Evolutionary conservation across 2,113 vertebrate species (phyloP).

Genomic region (Tragelaphus imberbis): DNA sequence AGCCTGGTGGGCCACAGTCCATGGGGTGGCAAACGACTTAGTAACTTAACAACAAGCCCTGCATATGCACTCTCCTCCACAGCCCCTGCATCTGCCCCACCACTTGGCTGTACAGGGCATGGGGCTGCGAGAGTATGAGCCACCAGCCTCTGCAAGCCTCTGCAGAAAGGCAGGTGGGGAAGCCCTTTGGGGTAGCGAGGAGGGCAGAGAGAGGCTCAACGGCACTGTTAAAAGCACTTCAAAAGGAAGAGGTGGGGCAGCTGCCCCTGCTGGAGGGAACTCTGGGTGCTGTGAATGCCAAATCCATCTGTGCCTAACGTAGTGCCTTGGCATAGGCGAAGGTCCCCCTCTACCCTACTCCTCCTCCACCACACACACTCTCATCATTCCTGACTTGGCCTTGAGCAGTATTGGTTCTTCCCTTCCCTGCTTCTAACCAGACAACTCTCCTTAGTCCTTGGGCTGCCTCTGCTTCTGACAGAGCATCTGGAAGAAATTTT

Average conservation of each 20-base stretch:
- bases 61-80: neutral
- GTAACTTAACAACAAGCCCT: neutral
- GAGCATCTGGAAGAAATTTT: neutral
- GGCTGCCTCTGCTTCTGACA: neutral
- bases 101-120: neutral
- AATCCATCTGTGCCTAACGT: neutral
- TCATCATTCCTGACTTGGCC: neutral
- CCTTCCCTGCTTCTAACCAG: neutral
- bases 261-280: neutral
- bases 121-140: neutral
- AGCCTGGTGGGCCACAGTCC: neutral
- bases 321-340: neutral
- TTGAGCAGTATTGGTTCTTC: neutral
- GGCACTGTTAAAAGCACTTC: neutral
- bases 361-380: neutral
- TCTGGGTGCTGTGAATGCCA: rapidly evolving
- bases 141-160: neutral
- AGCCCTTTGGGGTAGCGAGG: neutral
- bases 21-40: neutral
- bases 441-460: neutral
- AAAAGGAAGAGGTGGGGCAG: neutral
- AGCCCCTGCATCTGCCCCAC: neutral
- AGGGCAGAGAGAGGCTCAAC: neutral
- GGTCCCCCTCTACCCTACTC: no score
- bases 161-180: neutral